Conservation (phyloP, 2,797 vertebrate genomes). For the Garrulus glandarius region DNA sequence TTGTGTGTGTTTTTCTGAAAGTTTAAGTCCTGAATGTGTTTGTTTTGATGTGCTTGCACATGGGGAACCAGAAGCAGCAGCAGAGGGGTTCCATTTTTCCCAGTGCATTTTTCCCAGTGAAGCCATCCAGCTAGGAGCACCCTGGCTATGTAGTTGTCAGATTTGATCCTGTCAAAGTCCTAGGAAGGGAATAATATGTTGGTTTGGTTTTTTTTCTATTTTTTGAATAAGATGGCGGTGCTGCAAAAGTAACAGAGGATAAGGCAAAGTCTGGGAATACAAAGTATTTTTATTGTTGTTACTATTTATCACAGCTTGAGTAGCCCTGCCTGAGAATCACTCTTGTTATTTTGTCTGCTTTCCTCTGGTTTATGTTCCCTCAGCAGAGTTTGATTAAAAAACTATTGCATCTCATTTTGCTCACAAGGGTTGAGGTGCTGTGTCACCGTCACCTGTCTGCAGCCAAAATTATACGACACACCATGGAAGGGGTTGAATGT, state of each 20-base stretch:
- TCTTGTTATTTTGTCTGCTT: background rate
- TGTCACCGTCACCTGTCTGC: background rate
- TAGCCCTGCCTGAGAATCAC: background rate
- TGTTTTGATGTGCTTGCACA: background rate
- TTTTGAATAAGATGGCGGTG: background rate
- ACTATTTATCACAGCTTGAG: background rate
- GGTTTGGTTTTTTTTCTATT: background rate
- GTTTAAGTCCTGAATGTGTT: background rate
- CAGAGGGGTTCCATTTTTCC: background rate
- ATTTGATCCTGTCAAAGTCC: background rate
- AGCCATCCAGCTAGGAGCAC: background rate
- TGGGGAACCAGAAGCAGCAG: background rate
- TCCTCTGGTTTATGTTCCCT: background rate
- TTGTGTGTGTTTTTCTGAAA: background rate
- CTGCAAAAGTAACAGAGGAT: background rate
- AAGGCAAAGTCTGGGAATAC: background rate
- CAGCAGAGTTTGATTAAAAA: slow-evolving; percentile 42
- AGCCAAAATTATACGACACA: slow-evolving; percentile 9
- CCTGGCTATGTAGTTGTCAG: background rate
- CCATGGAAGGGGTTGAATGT: slow-evolving; percentile 39
- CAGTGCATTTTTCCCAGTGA: no score
- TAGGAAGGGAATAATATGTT: background rate
- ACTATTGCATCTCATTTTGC: slow-evolving; percentile 32
- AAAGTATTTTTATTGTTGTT: background rate
- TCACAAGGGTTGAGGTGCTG: background rate